A percentile compares a stretch with the other conserved stretches of the same genome.
phyloP scores from a whole-genome alignment of 2,797 vertebrate genomes.

The Galagoides demidoff region DNA sequence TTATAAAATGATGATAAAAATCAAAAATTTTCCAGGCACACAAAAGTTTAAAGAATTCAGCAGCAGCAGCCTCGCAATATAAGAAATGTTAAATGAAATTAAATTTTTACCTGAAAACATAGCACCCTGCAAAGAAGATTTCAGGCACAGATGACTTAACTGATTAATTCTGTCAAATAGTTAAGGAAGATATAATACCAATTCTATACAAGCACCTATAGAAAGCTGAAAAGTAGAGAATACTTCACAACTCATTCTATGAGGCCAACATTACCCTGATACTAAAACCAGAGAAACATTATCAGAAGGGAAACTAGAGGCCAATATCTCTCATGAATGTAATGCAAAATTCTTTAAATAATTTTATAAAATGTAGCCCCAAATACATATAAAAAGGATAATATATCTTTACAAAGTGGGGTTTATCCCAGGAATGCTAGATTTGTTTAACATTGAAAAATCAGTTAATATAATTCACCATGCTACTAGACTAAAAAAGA shows the following conservation, averaged over 20 bases:
- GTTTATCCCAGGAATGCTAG: background rate
- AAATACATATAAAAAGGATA: background rate
- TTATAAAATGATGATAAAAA: background rate
- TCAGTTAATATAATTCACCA: background rate
- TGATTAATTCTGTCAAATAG: background rate
- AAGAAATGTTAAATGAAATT: background rate
- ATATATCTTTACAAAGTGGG: background rate
- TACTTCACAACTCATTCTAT: background rate
- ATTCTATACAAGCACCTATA: background rate
- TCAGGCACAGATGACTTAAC: background rate
- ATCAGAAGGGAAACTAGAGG: background rate
- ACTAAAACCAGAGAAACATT: background rate
- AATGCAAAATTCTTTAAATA: background rate
- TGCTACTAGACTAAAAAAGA: background rate
- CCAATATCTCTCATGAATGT: background rate
- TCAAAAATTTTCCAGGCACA: background rate
- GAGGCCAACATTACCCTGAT: background rate
- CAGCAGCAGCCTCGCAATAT: background rate
- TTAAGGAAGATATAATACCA: background rate
- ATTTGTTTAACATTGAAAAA: background rate
- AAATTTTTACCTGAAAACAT: background rate
- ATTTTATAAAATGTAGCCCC: background rate
- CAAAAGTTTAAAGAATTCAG: background rate
- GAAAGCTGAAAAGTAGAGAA: background rate
- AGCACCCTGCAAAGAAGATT: background rate